A percentile compares a stretch with the other conserved stretches of the same genome.
These are phyloP conservation scores for Camelus dromedarius DNA, from an alignment of 2,113 vertebrate genomes.

Conservation along the genomic window DNA sequence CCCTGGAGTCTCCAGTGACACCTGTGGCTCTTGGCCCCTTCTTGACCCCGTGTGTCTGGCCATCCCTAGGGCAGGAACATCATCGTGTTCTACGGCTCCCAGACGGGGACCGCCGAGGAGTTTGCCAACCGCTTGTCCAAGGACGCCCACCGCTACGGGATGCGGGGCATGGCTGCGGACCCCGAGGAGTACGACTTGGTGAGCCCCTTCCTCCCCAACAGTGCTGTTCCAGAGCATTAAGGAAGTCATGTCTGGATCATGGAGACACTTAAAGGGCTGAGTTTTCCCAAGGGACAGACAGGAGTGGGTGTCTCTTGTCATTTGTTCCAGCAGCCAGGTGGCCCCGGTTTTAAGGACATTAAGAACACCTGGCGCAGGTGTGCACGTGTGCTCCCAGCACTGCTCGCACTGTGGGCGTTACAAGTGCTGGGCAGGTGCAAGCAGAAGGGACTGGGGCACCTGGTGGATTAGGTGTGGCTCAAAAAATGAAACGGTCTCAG, in stretches of 20 bases:
- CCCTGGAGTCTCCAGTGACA: background rate
- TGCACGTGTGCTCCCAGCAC: accelerated
- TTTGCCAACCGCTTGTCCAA: constrained; percentile 97
- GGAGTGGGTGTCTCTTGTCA: background rate
- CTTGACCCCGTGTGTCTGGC: background rate
- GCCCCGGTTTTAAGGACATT: background rate
- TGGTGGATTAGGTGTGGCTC: background rate
- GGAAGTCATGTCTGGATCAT: background rate
- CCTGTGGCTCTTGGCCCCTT: background rate
- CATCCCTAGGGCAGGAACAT: constrained; percentile 93
- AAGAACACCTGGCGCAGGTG: background rate
- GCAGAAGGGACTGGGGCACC: background rate
- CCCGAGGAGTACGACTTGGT: constrained; percentile 99
- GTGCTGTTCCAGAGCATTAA: background rate
- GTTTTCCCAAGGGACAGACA: background rate
- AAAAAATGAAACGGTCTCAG: background rate
- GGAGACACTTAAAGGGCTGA: background rate
- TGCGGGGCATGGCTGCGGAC: constrained; percentile 97
- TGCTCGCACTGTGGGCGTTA: accelerated
- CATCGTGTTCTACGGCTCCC: constrained; percentile 98
- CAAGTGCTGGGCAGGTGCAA: background rate
- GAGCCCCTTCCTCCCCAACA: constrained; percentile 34
- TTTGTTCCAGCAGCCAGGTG: background rate
- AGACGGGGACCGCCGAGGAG: constrained; percentile 97
- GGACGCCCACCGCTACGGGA: constrained; percentile 97